Base-by-base conservation (phyloP, 2,113 vertebrate genomes). In the Malurus cyaneus region DNA sequence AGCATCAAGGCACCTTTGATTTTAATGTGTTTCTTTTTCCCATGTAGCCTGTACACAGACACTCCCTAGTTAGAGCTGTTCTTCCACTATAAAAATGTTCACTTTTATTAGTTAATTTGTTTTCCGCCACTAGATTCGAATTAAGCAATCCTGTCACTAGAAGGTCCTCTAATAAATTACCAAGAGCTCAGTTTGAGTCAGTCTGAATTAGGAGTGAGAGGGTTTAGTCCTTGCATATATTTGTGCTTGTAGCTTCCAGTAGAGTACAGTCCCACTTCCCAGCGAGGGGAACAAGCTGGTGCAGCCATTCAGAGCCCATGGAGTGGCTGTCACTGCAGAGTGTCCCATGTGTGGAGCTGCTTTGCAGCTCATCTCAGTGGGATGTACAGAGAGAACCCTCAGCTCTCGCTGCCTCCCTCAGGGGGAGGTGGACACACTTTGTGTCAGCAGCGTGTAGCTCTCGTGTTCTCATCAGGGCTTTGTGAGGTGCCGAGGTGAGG, bases 341-440 rank as follows among this genome's bases (percentile, higher is more conserved):
- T 5, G 52, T 53, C 61, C 34, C 41, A 17, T 4, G 2, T 13
- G 24, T 14, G 71, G 24, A 5, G 3, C 31, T 4, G 12, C 32
- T 28, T 42, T 20, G 65, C 18, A 18, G 41, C 47, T n/a, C 6
- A 3, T 9, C 16, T 21, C 57, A 34, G 5, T 14, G 67, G 32
- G 11, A 4, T 12, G 25, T 36, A 5, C 23, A 29, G 54, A 14
- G 46, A 16, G 11, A 21, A 21, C 23, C 18, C 7, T 6, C 60
- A 41, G 47, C 73, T 74, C 69, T 41, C 6, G 2, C 39, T 57
- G 83, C 67, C 67, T 39, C 10, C 2, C 36, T 16, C 3, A 4
- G 5, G 1, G 3, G 11, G 34, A 52, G 74, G 5, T 11, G 2
- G 7, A 3, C 52, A 32, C 6, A 0, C 5, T 0, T 44, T 2